A percentile compares a stretch with the other conserved stretches of the same genome.
These are phyloP conservation scores for Stigmatopora nigra DNA, from an alignment of 2,113 vertebrate species.

Conservation along the genomic window DNA sequence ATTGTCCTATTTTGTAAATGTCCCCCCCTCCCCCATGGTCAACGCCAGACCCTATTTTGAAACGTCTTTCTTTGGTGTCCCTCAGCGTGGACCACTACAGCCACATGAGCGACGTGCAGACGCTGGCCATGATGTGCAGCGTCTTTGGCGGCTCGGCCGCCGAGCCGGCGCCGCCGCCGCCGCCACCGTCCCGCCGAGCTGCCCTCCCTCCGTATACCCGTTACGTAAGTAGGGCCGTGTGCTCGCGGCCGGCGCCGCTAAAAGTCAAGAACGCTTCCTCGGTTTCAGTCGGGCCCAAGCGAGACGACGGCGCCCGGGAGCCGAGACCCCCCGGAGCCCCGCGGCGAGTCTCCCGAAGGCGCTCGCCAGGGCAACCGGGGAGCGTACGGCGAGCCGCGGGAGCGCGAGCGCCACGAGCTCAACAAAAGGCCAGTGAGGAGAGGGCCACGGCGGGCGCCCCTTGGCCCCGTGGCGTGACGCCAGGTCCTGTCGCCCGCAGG, in stretches of 20 bases:
- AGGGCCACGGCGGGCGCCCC: neutral
- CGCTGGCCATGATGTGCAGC: constrained; percentile 93
- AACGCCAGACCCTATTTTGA: too few relatives aligned
- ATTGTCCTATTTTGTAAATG: too few relatives aligned
- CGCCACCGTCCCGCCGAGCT: constrained; percentile 70
- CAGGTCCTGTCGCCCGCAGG: constrained; percentile 58
- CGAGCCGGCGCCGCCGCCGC: constrained; percentile 71
- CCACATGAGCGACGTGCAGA: constrained; percentile 91
- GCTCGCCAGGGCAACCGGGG: constrained; percentile 77
- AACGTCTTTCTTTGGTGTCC: too few relatives aligned
- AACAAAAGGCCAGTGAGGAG: constrained; percentile 81
- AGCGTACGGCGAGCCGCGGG: constrained; percentile 76
- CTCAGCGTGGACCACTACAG: constrained; percentile 90
- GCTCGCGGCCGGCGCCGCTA: too few relatives aligned
- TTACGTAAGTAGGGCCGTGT: constrained; percentile 70
- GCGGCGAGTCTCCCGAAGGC: constrained; percentile 88
- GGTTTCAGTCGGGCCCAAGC: constrained; percentile 82
- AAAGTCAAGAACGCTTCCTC: too few relatives aligned
- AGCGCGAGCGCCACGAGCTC: constrained; percentile 92
- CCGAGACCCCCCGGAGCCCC: constrained; percentile 78
- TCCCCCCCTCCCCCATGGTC: too few relatives aligned
- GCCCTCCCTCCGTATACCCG: constrained; percentile 71
- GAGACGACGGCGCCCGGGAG: constrained; percentile 73
- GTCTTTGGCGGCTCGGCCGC: constrained; percentile 82
- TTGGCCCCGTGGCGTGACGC: constrained; percentile 5